Evolutionary conservation across 2,797 vertebrate species (phyloP).

Genomic region (Poeciliopsis infans): DNA sequence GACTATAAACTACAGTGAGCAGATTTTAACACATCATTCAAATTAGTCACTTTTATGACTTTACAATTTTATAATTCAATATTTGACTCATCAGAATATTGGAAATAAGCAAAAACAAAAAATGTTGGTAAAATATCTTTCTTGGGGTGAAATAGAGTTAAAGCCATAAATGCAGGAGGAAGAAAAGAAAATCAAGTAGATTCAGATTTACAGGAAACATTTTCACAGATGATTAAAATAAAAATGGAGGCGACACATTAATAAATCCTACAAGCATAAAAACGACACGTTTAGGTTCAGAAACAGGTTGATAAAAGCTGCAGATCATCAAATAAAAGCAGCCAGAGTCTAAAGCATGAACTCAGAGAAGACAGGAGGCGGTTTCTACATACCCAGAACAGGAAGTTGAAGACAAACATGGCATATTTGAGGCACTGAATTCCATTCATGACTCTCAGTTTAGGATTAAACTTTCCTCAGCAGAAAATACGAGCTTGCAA

Average conservation of each 20-base stretch:
- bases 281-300: neutral
- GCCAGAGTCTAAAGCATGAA: neutral
- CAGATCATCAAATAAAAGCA: neutral
- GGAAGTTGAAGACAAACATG: slow-evolving; percentile 78
- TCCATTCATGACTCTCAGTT: slow-evolving; percentile 57
- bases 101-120: neutral
- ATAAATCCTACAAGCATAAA: neutral
- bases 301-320: neutral
- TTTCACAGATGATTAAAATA: neutral
- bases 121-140: neutral
- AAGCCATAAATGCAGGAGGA: neutral
- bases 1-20: neutral
- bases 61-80: neutral
- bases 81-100: neutral
- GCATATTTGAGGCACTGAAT: slow-evolving; percentile 73
- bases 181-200: neutral
- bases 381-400: slow-evolving; percentile 77
- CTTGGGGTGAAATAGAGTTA: neutral
- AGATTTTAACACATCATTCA: neutral
- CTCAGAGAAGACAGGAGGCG: no score
- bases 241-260: neutral
- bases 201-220: neutral
- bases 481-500: neutral
- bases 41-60: neutral
- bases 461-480: neutral